These are phyloP conservation scores for Gnatocerus cornutus DNA, from an alignment of 2,888 invertebrate species.

Conservation along the genomic window DNA sequence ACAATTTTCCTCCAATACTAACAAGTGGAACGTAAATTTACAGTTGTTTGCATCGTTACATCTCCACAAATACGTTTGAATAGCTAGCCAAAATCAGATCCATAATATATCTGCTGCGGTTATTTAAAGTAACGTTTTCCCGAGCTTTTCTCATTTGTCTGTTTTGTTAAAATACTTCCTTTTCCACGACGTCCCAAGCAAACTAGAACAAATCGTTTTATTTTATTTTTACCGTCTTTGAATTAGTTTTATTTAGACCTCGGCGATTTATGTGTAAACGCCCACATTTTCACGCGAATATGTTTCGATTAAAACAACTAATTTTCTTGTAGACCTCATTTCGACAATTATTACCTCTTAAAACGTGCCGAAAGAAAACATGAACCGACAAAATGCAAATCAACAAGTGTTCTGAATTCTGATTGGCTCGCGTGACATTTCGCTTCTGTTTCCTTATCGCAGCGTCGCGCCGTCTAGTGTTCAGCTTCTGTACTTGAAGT, in stretches of 20 bases:
- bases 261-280: not conserved
- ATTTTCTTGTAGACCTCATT: not conserved
- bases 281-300: not conserved
- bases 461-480: conserved; percentile 44
- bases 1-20: too few species aligned
- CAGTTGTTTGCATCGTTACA: too few species aligned
- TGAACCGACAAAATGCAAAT: conserved; percentile 31
- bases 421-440: conserved; percentile 25
- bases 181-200: too few species aligned
- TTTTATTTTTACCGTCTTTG: not conserved
- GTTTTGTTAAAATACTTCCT: too few species aligned
- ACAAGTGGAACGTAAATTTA: too few species aligned
- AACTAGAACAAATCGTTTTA: too few species aligned
- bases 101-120: too few species aligned
- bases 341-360: conserved; percentile 32
- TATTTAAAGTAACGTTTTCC: too few species aligned
- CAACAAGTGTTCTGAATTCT: conserved; percentile 36
- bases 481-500: conserved; percentile 27
- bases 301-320: conserved; percentile 5
- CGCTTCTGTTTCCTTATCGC: conserved; percentile 24
- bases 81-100: too few species aligned
- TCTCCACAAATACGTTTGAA: too few species aligned
- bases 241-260: not conserved
- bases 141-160: too few species aligned
- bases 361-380: conserved; percentile 31